These are phyloP conservation scores for Pseudococcus jackbeardsleyi DNA, from an alignment of 2,888 invertebrate genomes.

Conservation along the genomic window DNA sequence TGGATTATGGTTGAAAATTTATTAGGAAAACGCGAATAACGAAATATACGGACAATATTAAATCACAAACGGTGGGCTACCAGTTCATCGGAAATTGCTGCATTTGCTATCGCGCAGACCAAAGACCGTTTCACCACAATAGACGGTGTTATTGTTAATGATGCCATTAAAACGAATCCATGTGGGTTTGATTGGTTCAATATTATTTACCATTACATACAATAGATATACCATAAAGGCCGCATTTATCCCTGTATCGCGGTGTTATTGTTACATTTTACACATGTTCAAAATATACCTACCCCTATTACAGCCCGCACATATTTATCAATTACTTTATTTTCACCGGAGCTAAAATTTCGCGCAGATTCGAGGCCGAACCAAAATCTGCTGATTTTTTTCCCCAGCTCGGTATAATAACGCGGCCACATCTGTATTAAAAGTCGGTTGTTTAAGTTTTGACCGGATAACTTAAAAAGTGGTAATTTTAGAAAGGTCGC, in stretches of 20 bases:
- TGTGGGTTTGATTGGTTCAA: slow-evolving; percentile 56
- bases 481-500: slow-evolving; percentile 54
- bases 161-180: slow-evolving; percentile 62
- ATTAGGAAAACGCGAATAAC: slow-evolving; percentile 55
- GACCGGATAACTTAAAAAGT: slow-evolving; percentile 57
- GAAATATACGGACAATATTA: slow-evolving; percentile 35
- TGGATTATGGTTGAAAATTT: slow-evolving; percentile 56
- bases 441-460: slow-evolving; percentile 50
- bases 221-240: slow-evolving; percentile 48
- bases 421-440: slow-evolving; percentile 41
- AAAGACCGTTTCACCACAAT: slow-evolving; percentile 58
- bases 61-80: slow-evolving; percentile 55
- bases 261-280: slow-evolving; percentile 49
- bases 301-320: slow-evolving; percentile 27
- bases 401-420: not conserved
- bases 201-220: slow-evolving; percentile 54
- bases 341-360: not conserved
- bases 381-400: slow-evolving; percentile 9
- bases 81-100: slow-evolving; percentile 52
- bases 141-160: slow-evolving; percentile 64
- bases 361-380: not conserved
- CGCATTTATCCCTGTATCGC: slow-evolving; percentile 38
- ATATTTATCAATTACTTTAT: slow-evolving; percentile 45
- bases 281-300: slow-evolving; percentile 39
- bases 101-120: slow-evolving; percentile 47